Conservation (phyloP, 2,113 vertebrate species). For the Varanus salvator region DNA sequence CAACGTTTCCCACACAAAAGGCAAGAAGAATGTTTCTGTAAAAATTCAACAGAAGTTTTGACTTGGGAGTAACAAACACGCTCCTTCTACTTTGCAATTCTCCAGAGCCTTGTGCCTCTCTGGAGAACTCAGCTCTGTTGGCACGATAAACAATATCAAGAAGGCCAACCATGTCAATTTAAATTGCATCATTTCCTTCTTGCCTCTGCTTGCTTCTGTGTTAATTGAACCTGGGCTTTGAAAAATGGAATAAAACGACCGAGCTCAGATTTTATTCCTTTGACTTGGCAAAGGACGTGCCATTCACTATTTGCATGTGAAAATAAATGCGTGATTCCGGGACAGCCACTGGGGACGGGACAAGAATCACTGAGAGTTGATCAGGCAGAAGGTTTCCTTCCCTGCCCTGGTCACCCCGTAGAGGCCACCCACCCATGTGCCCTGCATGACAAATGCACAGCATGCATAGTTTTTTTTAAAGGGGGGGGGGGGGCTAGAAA, state of each 20-base stretch:
- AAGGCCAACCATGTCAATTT: background rate
- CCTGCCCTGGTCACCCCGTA: no score
- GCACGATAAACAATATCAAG: constrained; percentile 17
- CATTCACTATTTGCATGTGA: background rate
- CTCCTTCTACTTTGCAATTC: background rate
- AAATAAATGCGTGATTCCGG: background rate
- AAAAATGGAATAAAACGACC: background rate
- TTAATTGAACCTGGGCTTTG: background rate
- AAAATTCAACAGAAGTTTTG: background rate
- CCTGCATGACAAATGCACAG: background rate
- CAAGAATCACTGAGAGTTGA: background rate
- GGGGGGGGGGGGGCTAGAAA: background rate
- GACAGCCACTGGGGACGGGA: background rate
- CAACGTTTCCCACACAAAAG: background rate
- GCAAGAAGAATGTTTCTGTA: background rate
- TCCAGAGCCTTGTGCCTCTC: background rate
- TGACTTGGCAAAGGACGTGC: constrained; percentile 3
- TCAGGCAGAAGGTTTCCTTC: background rate
- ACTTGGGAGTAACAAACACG: background rate
- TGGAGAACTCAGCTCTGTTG: constrained; percentile 3
- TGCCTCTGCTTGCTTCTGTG: background rate
- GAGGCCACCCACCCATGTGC: background rate
- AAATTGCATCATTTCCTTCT: constrained; percentile 9
- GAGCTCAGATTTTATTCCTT: background rate
- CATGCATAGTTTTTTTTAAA: no score